Base-by-base conservation (phyloP, 2,888 invertebrate genomes). In the Tubiluchus corallicola region DNA sequence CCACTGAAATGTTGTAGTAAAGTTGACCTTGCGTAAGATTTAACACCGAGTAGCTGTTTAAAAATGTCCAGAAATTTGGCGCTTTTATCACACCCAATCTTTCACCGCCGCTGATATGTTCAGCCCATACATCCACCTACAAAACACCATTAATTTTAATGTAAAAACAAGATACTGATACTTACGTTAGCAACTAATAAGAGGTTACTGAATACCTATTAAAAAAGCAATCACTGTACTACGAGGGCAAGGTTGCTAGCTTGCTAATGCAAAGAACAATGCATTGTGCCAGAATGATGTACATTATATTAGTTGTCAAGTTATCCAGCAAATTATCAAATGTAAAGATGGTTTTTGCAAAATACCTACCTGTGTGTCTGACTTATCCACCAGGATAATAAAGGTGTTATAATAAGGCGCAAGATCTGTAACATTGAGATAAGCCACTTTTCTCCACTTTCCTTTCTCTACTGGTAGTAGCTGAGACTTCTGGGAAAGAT, bases 111-210 rank as follows among this genome's bases (percentile, higher is more conserved):
- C 29, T n/a, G n/a, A 29, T 9, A 9, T 29, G 29, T n/a, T 29
- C 29, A 29, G 29, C 29, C 29, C 29, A 29, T n/a, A 29, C 29
- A 9, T 29, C 29, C 29, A 29, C 29, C 29, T 29, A 29, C n/a
- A n/a, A n/a, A n/a, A n/a, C n/a, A n/a, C n/a, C n/a, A n/a, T n/a
- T n/a, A n/a, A n/a, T n/a, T n/a, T n/a, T n/a, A n/a, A n/a, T n/a
- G n/a, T n/a, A n/a, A n/a, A n/a, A n/a, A n/a, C n/a, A n/a, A n/a
- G n/a, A n/a, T n/a, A n/a, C n/a, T n/a, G n/a, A n/a, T n/a, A n/a
- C n/a, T n/a, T n/a, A n/a, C n/a, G n/a, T n/a, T n/a, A n/a, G n/a
- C n/a, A n/a, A n/a, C n/a, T n/a, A n/a, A n/a, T n/a, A n/a, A n/a
- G n/a, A n/a, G n/a, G n/a, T n/a, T n/a, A n/a, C n/a, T n/a, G n/a